Evolutionary conservation across 2,888 invertebrate genomes (phyloP).

Genomic region (Amiota minor): DNA sequence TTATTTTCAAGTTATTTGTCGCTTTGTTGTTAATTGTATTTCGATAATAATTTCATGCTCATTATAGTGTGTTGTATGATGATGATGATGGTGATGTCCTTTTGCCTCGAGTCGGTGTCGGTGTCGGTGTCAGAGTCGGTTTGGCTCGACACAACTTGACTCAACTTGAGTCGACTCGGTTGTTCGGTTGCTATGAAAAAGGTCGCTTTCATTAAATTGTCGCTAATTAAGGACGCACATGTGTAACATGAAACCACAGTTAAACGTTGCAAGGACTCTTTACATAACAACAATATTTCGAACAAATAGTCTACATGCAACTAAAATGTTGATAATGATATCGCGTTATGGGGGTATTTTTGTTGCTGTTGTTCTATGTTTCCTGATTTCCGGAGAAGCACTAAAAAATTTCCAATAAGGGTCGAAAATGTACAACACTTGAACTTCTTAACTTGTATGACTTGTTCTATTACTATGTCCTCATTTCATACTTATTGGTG

Average conservation of each 20-base stretch:
- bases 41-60: constrained; percentile 70
- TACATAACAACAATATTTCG: constrained; percentile 7
- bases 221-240: constrained; percentile 68
- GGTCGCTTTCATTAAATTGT: constrained; percentile 57
- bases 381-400: constrained; percentile 57
- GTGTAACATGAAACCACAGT: constrained; percentile 70
- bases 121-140: neutral
- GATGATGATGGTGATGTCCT: neutral
- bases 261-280: constrained; percentile 48
- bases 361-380: neutral
- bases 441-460: constrained; percentile 57
- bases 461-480: neutral
- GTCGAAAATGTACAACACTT: constrained; percentile 61
- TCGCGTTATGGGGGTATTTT: constrained; percentile 37
- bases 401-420: constrained; percentile 63
- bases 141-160: neutral
- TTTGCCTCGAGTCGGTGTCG: no score
- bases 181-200: constrained; percentile 14
- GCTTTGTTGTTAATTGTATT: constrained; percentile 58
- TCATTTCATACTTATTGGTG: no score
- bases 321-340: neutral
- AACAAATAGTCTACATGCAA: neutral
- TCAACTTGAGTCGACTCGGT: neutral
- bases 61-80: constrained; percentile 50
- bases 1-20: constrained; percentile 43